phyloP scores from a whole-genome alignment of 2,113 vertebrate genomes.

The Anarhynchus alexandrinus region DNA sequence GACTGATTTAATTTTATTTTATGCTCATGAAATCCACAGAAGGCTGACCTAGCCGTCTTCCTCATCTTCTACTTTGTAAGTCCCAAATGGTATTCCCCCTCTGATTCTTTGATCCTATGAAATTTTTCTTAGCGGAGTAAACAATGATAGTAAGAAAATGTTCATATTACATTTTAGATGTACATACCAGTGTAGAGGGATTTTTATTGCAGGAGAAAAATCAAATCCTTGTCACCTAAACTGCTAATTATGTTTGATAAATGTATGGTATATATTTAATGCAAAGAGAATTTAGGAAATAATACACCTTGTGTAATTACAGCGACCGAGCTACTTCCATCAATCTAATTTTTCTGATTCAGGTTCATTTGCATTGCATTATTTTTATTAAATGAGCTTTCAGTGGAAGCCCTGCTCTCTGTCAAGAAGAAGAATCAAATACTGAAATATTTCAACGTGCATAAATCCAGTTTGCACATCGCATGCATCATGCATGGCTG shows the following conservation, averaged over 20 bases:
- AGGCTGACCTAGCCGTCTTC: constrained; percentile 42
- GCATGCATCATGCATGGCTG: neutral
- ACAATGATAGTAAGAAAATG: constrained; percentile 48
- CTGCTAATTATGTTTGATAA: constrained; percentile 86
- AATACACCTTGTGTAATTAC: constrained; percentile 82
- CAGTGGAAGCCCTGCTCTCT: constrained; percentile 50
- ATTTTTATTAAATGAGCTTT: constrained; percentile 79
- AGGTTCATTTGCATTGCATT: constrained; percentile 77
- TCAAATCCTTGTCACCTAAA: constrained; percentile 84
- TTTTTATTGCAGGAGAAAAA: constrained; percentile 78
- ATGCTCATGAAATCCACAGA: constrained; percentile 61
- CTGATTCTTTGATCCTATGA: neutral
- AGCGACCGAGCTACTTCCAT: constrained; percentile 74
- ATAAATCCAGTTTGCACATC: neutral
- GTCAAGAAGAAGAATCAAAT: constrained; percentile 26
- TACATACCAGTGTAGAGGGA: constrained; percentile 58
- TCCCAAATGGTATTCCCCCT: neutral
- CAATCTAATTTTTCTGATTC: constrained; percentile 78
- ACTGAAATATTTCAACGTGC: neutral
- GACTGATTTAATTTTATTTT: constrained; percentile 68
- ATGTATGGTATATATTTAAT: constrained; percentile 80
- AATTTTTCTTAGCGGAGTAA: constrained; percentile 61
- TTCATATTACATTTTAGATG: constrained; percentile 49
- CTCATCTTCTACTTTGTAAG: neutral
- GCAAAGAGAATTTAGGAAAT: constrained; percentile 80